These are phyloP conservation scores for Cyanoderma ruficeps DNA, from an alignment of 2,113 vertebrate genomes.

Conservation along the genomic window DNA sequence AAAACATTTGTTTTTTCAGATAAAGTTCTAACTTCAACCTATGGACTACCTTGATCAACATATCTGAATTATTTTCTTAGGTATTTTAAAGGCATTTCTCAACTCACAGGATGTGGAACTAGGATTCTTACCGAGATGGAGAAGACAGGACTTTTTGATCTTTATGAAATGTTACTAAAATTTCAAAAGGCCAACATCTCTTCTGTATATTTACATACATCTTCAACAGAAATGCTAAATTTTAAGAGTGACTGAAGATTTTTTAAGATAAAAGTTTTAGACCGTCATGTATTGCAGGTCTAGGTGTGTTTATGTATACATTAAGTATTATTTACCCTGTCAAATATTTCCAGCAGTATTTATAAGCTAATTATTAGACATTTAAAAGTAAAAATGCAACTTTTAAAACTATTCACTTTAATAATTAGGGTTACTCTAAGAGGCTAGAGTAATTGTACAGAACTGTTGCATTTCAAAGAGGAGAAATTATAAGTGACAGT, in stretches of 20 bases:
- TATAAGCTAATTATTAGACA: neutral
- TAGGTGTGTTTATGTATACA: neutral
- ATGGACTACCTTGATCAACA: neutral
- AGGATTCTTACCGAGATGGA: neutral
- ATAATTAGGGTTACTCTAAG: conserved; percentile 19
- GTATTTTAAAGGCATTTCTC: neutral
- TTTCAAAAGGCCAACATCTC: neutral
- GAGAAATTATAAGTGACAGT: conserved; percentile 49
- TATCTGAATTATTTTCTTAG: neutral
- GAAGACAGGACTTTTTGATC: neutral
- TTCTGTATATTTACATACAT: neutral
- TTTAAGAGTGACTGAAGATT: neutral
- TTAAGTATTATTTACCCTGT: neutral
- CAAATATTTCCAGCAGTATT: neutral
- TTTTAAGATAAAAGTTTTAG: neutral
- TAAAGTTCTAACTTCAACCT: neutral
- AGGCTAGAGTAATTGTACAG: neutral
- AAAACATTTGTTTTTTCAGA: neutral
- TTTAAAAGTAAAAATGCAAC: neutral
- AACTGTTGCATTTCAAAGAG: conserved; percentile 29
- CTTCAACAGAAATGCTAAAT: neutral
- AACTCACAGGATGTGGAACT: neutral
- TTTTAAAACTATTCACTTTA: conserved; percentile 19
- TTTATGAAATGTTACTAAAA: neutral
- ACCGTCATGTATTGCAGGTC: neutral